phyloP scores from a whole-genome alignment of 1,140 invertebrate species.

The Conopomorpha cramerella region DNA sequence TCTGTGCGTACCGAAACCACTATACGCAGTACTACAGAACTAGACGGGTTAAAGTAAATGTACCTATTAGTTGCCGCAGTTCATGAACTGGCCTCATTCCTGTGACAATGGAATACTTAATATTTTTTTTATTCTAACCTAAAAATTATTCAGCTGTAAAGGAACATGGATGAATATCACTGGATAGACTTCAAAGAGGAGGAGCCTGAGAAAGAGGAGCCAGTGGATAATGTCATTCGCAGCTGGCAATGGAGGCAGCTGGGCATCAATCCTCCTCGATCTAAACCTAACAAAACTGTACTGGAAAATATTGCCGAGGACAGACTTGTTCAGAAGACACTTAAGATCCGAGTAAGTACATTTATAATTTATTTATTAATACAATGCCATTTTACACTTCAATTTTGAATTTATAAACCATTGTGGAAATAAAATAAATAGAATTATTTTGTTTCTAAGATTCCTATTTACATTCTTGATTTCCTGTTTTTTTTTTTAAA shows the following conservation, averaged over 20 bases:
- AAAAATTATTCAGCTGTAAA: constrained; percentile 19
- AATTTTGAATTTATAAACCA: too few relatives aligned
- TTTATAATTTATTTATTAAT: too few relatives aligned
- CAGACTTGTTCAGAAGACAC: constrained; percentile 40
- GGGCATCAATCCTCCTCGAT: constrained; percentile 29
- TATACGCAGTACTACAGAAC: neutral
- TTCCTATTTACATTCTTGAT: too few relatives aligned
- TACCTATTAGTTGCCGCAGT: neutral
- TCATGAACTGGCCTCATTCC: neutral
- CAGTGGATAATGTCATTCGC: constrained; percentile 34
- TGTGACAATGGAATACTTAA: neutral
- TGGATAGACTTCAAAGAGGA: too few relatives aligned
- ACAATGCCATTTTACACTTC: too few relatives aligned
- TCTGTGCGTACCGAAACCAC: too few relatives aligned
- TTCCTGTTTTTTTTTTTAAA: too few relatives aligned
- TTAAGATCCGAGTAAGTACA: constrained; percentile 44
- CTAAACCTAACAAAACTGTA: constrained; percentile 33
- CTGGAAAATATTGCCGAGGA: constrained; percentile 50
- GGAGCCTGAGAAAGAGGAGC: constrained; percentile 44
- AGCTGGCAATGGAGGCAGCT: constrained; percentile 45
- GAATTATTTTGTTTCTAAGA: too few relatives aligned
- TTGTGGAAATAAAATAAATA: too few relatives aligned
- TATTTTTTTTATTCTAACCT: neutral
- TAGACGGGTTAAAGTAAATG: neutral
- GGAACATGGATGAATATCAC: too few relatives aligned